Conservation (phyloP, 1,140 invertebrate genomes). For the Glossosoma conforme region DNA sequence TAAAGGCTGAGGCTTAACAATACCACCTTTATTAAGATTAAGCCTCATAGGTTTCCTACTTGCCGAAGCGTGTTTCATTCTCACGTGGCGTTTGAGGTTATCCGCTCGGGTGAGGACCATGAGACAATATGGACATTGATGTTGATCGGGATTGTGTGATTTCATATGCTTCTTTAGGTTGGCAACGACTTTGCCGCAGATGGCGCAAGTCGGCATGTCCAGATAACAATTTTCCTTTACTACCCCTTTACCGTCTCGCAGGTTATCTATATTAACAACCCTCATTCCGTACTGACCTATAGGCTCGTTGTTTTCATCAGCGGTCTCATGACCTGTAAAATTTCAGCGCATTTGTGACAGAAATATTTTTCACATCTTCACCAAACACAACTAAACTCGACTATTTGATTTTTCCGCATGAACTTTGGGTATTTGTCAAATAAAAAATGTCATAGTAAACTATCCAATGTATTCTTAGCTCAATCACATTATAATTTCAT, state of each 20-base stretch:
- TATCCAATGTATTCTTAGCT: no score
- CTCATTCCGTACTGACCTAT: slow-evolving; percentile 6
- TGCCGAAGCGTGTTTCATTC: slow-evolving; percentile 65
- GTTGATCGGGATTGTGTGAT: slow-evolving; percentile 64
- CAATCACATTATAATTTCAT: no score
- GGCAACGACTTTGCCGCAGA: slow-evolving; percentile 66
- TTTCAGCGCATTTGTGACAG: no score
- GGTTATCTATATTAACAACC: slow-evolving; percentile 11
- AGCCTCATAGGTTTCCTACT: no score
- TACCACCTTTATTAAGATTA: no score
- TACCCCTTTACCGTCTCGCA: slow-evolving; percentile 3
- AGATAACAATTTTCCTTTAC: slow-evolving; percentile 4
- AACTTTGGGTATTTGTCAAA: no score
- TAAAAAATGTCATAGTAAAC: no score
- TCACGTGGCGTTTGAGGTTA: slow-evolving; percentile 65
- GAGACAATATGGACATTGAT: slow-evolving; percentile 62
- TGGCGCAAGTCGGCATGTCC: slow-evolving; percentile 50
- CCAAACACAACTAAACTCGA: no score
- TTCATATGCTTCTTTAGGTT: slow-evolving; percentile 69
- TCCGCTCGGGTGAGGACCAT: slow-evolving; percentile 64
- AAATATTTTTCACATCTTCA: no score
- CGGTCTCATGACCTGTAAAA: slow-evolving; percentile 22
- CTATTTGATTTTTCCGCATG: no score
- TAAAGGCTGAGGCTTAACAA: no score
- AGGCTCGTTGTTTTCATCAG: slow-evolving; percentile 28